Evolutionary conservation across 2,113 vertebrate species (phyloP), one percentile per base, ranked within the genome.

Genomic region (Camarhynchus parvulus): DNA sequence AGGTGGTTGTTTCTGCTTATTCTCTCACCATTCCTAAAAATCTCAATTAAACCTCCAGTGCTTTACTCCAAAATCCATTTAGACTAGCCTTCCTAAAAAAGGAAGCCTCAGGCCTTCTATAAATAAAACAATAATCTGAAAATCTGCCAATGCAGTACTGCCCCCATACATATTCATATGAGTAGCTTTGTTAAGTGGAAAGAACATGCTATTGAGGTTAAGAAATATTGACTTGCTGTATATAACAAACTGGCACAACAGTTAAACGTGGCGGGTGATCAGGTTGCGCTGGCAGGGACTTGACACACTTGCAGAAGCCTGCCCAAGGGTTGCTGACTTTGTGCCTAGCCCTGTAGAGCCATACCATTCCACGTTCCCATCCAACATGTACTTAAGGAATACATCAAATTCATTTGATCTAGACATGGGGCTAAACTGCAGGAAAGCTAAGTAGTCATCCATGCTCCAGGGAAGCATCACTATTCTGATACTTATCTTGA

Each of bases 331-430:
- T 84, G 11, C 21, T 83, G 42, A 67, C 5, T 12, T 9, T 2
- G 1, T 20, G 11, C 4, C 15, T 64, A 14, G 16, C 30, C 30
- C 14, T 15, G 19, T 5, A 41, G 13, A 10, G 13, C 10, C 39
- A 12, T 11, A 58, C 3, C 7, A 17, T 15, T 64, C 19, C 13
- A n/a, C 0, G 0, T 30, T 62, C 15, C 20, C 9, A 5, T 63
- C 8, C 4, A 56, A 39, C 3, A 13, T 1, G 7, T 28, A 2
- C 7, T 18, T 50, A 72, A 61, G 20, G 44, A 83, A 50, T 28
- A 9, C 1, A 25, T 37, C 4, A 28, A 28, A 37, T 25, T 33
- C 4, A 20, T 68, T 75, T 52, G 16, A 13, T 66, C 20, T 25
- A 47, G 44, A 13, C 31, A 7, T 61, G 19, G 33, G 18, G 5